phyloP scores from a whole-genome alignment of 2,888 invertebrate genomes.

The Chymomyza amoena region DNA sequence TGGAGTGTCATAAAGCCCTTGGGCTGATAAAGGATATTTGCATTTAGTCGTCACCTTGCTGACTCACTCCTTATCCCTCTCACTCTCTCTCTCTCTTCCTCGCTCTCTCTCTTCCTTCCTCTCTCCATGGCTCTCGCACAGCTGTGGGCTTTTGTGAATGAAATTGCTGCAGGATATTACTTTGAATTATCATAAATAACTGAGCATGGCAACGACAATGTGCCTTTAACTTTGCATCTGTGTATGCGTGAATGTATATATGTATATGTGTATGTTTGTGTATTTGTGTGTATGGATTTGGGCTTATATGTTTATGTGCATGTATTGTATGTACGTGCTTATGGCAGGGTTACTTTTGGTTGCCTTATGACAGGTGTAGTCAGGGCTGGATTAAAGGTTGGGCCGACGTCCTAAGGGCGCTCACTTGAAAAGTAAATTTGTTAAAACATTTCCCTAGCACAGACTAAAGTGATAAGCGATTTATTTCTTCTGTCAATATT shows the following conservation, averaged over 20 bases:
- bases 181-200: constrained; percentile 70
- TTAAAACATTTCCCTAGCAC: no score
- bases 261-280: not conserved
- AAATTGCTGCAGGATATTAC: constrained; percentile 69
- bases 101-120: constrained; percentile 17
- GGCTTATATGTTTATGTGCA: not conserved
- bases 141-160: constrained; percentile 56
- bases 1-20: not conserved
- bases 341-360: not conserved
- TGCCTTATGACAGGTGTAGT: not conserved
- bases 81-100: constrained; percentile 13
- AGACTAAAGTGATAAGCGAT: no score
- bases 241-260: constrained; percentile 6
- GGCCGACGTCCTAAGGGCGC: no score
- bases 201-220: constrained; percentile 44
- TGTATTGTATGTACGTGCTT: not conserved
- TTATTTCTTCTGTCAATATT: no score
- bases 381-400: not conserved
- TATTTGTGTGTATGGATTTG: not conserved
- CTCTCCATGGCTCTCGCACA: no score
- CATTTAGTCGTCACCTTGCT: constrained; percentile 35
- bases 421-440: no score
- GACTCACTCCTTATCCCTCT: constrained; percentile 4
- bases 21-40: constrained; percentile 51
- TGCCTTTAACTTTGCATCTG: constrained; percentile 15